Evolutionary conservation across 1,140 invertebrate species (phyloP), one percentile per base, ranked within the genome.

Genomic region (Brachystomella parvula): DNA sequence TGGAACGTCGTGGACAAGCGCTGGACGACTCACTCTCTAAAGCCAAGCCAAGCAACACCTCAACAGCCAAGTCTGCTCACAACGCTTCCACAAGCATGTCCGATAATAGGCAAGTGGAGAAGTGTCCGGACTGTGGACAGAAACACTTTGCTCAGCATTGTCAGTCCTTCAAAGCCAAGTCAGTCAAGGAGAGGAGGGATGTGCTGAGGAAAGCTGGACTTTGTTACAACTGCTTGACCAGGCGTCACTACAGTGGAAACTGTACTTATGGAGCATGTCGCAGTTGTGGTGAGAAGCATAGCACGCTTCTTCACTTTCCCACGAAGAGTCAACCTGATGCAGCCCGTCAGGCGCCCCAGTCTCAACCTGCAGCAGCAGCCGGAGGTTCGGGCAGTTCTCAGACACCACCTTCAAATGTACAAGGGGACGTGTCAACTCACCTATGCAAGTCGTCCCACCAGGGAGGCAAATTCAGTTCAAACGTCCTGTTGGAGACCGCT

Each of bases 1-100:
- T 65, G 12, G 64, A 65, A 32, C 29, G n/a, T 12, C 29, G 57
- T 28, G 56, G 33, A 2, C n/a, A 32, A 26, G 64, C 57, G 3
- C 32, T 59, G 1, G 2, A 19, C 19, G 63, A 49, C 32, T 33
- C 1, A 2, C 3, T 53, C 9, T 24, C 15, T 17, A 53, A 24
- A 19, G 19, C 35, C 6, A 39, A 39, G 35, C 6, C 35, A 39
- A 39, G 35, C 33, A 24, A 39, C 12, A 15, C 19, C 21, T 19
- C 1, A n/a, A 26, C 17, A 0, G 12, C 49, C 2, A 47, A 63
- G 19, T 44, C 47, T 47, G 24, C 15, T 9, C 49, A 53, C 49
- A 24, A 6, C 12, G 49, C 49, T 19, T 53, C 49, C 12, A 15
- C 49, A 6, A n/a, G n/a, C n/a, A n/a, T n/a, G n/a, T n/a, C n/a